Conservation (phyloP, 2,113 vertebrate genomes). For the Mus pahari region DNA sequence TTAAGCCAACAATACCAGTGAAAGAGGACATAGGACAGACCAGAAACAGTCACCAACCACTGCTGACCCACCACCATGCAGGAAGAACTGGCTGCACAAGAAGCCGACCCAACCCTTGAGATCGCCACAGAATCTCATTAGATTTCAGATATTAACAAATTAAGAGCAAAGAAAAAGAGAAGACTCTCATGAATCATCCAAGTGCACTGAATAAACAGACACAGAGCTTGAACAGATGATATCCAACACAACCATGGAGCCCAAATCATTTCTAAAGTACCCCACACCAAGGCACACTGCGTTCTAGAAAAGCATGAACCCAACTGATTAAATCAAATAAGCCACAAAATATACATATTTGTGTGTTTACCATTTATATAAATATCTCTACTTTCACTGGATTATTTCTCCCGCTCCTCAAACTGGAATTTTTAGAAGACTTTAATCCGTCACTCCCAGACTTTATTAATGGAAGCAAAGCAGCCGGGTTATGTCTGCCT, state of each 20-base stretch:
- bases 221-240: conserved; percentile 71
- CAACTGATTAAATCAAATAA: conserved; percentile 57
- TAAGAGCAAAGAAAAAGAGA: conserved; percentile 85
- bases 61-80: conserved; percentile 86
- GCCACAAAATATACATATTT: conserved; percentile 81
- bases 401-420: neutral
- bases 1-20: conserved; percentile 76
- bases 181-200: conserved; percentile 81
- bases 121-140: conserved; percentile 86
- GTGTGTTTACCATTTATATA: conserved; percentile 56
- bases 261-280: conserved; percentile 2
- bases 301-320: conserved; percentile 41
- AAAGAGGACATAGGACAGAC: conserved; percentile 76
- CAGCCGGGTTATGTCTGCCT: neutral
- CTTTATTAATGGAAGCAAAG: neutral
- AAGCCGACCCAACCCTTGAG: conserved; percentile 84
- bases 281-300: neutral
- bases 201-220: conserved; percentile 66
- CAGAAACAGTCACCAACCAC: conserved; percentile 85
- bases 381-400: neutral
- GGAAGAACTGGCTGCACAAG: conserved; percentile 79
- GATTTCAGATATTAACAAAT: conserved; percentile 88
- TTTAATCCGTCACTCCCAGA: neutral
- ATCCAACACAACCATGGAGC: neutral
- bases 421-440: neutral